Conservation (phyloP, 2,797 vertebrate species). For the Dallia pectoralis region DNA sequence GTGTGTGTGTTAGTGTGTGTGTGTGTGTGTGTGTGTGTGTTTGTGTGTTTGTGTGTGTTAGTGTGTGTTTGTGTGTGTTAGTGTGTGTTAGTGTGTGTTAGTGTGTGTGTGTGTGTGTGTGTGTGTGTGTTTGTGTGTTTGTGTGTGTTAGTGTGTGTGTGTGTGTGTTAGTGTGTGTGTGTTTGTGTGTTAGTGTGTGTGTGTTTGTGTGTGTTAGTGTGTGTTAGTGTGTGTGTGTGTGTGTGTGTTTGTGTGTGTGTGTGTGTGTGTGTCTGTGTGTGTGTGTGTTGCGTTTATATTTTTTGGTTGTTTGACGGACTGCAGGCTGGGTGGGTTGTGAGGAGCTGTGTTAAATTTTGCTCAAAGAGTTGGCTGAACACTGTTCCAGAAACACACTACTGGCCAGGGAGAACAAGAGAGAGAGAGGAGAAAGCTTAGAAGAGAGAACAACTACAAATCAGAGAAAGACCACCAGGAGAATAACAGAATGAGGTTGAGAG, state of each 20-base stretch:
- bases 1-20: too few species aligned
- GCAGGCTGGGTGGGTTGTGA: conserved; percentile 30
- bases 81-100: too few species aligned
- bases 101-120: too few species aligned
- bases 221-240: conserved; percentile 20
- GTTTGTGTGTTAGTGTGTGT: background rate
- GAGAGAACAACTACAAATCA: conserved; percentile 48
- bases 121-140: too few species aligned
- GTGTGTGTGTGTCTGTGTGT: conserved; percentile 43
- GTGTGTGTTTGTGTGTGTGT: conserved; percentile 48
- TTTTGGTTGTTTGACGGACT: background rate
- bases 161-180: too few species aligned
- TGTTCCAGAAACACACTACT: conserved; percentile 74
- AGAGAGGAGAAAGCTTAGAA: conserved; percentile 3
- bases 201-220: conserved; percentile 76
- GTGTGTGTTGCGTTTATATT: background rate
- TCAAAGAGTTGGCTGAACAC: conserved; percentile 74
- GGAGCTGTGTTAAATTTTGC: conserved; percentile 71
- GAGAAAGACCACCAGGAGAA: conserved; percentile 9
- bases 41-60: too few species aligned
- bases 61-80: too few species aligned
- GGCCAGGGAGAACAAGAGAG: conserved; percentile 52
- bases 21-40: too few species aligned
- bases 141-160: too few species aligned
- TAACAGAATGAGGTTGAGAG: background rate